phyloP scores from a whole-genome alignment of 2,888 invertebrate genomes.

The Sericinus montela region DNA sequence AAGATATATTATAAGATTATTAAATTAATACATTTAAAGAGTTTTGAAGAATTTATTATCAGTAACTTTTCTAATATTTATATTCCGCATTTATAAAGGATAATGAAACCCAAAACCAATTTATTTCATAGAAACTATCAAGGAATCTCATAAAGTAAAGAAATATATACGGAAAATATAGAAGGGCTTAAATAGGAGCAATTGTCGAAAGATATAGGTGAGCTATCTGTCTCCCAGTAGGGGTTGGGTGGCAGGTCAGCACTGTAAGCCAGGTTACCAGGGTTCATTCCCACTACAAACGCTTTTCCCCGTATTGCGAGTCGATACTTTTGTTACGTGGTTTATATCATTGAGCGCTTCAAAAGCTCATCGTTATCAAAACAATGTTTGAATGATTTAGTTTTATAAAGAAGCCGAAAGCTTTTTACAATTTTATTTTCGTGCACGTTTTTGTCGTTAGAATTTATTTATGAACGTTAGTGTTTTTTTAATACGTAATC shows the following conservation, averaged over 20 bases:
- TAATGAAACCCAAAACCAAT: background rate
- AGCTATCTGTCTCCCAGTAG: conserved; percentile 29
- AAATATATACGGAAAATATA: conserved; percentile 12
- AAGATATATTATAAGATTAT: too few species aligned
- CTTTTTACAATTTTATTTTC: too few species aligned
- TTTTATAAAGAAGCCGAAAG: too few species aligned
- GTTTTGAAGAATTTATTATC: too few species aligned
- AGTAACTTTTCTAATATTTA: too few species aligned
- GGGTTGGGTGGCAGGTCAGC: conserved; percentile 24
- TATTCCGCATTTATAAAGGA: too few species aligned
- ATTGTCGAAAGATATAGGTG: conserved; percentile 28
- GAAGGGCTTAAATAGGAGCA: conserved; percentile 22
- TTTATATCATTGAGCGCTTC: conserved; percentile 16
- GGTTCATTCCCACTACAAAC: conserved; percentile 35
- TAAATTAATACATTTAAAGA: too few species aligned
- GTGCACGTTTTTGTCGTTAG: too few species aligned
- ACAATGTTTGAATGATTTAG: conserved; percentile 9
- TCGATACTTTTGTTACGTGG: conserved; percentile 19
- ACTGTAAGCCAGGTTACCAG: conserved; percentile 44
- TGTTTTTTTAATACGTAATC: too few species aligned
- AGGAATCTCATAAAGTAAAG: conserved; percentile 4
- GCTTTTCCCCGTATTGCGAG: conserved; percentile 17
- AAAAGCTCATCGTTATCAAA: conserved; percentile 14
- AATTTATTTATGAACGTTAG: too few species aligned
- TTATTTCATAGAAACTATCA: conserved; percentile 4